These are phyloP conservation scores for Protobothrops flavoviridis DNA, from an alignment of 2,113 vertebrate species.

Conservation along the genomic window DNA sequence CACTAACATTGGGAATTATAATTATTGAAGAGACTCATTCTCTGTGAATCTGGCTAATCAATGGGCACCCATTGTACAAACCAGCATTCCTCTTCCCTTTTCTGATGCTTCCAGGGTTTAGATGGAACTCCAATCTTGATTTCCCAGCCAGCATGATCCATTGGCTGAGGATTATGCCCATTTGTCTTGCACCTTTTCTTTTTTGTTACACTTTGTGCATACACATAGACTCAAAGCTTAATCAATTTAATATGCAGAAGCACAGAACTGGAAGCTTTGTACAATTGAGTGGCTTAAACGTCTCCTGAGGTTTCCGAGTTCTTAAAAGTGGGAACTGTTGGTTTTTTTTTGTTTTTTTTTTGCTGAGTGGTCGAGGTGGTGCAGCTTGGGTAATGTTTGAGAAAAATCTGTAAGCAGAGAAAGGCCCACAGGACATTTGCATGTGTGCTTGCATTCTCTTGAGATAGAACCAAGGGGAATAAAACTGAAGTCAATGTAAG, in stretches of 20 bases:
- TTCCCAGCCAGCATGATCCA: not conserved
- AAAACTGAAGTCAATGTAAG: slow-evolving; percentile 44
- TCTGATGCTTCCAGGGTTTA: not conserved
- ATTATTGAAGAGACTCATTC: not conserved
- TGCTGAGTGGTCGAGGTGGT: no score
- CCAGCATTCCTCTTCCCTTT: not conserved
- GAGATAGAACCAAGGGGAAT: slow-evolving; percentile 30
- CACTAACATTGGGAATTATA: not conserved
- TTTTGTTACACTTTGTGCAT: not conserved
- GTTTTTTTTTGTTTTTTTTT: not conserved
- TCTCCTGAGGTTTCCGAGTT: slow-evolving; percentile 3
- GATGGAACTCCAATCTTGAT: not conserved
- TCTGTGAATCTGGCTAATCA: not conserved
- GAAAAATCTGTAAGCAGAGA: slow-evolving; percentile 44
- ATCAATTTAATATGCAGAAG: not conserved
- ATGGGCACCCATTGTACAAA: not conserved
- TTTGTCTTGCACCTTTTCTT: slow-evolving; percentile 29
- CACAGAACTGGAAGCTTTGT: slow-evolving; percentile 35
- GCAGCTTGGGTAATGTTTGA: not conserved
- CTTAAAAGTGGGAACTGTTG: not conserved
- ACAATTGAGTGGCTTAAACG: slow-evolving; percentile 25
- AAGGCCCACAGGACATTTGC: slow-evolving; percentile 20
- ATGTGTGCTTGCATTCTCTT: slow-evolving; percentile 41
- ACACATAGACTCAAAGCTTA: not conserved
- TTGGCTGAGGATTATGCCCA: slow-evolving; percentile 26